Percentiles rank a stretch among this genome's conserved stretches.
Conservation (phyloP, 2,888 invertebrate genomes). For the Athetis lepigone region DNA sequence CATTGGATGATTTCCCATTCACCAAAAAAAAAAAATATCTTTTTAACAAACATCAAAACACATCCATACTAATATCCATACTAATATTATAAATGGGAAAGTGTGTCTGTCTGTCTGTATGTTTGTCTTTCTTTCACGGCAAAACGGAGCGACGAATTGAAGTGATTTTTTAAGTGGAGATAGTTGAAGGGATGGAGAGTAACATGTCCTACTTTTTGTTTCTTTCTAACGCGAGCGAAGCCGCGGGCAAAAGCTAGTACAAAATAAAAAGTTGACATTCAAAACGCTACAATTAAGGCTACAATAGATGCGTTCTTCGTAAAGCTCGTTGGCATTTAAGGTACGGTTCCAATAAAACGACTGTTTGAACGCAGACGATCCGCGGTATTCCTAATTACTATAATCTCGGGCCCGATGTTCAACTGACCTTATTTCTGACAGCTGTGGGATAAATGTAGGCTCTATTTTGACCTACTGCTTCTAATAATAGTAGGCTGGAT, state of each 20-base stretch:
- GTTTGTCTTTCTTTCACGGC: no score
- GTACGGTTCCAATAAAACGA: slow-evolving; percentile 42
- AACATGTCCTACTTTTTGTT: no score
- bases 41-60: no score
- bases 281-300: neutral
- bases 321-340: slow-evolving; percentile 33
- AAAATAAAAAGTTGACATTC: slow-evolving; percentile 11
- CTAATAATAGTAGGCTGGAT: slow-evolving; percentile 36
- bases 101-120: no score
- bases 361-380: slow-evolving; percentile 7
- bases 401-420: slow-evolving; percentile 62
- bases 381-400: slow-evolving; percentile 58
- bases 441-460: slow-evolving; percentile 55
- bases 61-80: no score
- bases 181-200: no score
- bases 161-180: no score
- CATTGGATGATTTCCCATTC: no score
- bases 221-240: no score
- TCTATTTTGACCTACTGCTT: slow-evolving; percentile 44
- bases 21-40: no score
- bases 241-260: neutral
- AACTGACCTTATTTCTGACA: slow-evolving; percentile 69
- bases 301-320: neutral
- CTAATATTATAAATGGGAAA: no score
- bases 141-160: no score